Evolutionary conservation across 2,797 vertebrate genomes (phyloP).

Genomic region (Channa striata): DNA sequence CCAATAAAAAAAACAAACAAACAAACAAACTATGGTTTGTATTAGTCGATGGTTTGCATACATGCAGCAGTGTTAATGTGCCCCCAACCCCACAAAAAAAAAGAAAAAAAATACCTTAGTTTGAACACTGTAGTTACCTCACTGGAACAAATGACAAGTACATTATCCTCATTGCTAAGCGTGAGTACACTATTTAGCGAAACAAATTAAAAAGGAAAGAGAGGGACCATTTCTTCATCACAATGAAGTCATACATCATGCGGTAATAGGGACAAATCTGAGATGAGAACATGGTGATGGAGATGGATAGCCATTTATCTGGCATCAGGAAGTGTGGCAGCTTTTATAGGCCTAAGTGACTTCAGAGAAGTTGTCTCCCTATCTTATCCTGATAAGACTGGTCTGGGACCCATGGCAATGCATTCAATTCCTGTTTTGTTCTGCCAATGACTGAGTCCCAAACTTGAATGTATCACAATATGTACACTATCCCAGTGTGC

Average conservation of each 20-base stretch:
- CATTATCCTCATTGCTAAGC: not conserved
- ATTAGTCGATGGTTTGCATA: not conserved
- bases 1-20: too few species aligned
- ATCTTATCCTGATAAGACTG: slow-evolving; percentile 53
- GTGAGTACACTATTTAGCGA: not conserved
- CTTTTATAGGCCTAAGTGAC: slow-evolving; percentile 47
- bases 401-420: slow-evolving; percentile 43
- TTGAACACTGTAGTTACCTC: not conserved
- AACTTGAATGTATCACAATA: slow-evolving; percentile 23
- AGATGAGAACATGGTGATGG: slow-evolving; percentile 18
- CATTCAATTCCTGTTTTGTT: slow-evolving; percentile 57
- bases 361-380: slow-evolving; percentile 48
- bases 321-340: slow-evolving; percentile 64
- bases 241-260: slow-evolving; percentile 38
- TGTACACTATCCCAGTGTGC: slow-evolving; percentile 23
- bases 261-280: slow-evolving; percentile 14
- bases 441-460: slow-evolving; percentile 27
- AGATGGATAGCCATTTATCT: slow-evolving; percentile 63
- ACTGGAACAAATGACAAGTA: not conserved
- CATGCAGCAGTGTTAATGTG: too few species aligned
- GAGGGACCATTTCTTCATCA: not conserved
- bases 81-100: too few species aligned
- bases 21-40: too few species aligned
- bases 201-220: not conserved
- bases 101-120: too few species aligned